These are phyloP conservation scores for Condylostylus longicornis DNA, from an alignment of 1,140 invertebrate species.

Conservation along the genomic window DNA sequence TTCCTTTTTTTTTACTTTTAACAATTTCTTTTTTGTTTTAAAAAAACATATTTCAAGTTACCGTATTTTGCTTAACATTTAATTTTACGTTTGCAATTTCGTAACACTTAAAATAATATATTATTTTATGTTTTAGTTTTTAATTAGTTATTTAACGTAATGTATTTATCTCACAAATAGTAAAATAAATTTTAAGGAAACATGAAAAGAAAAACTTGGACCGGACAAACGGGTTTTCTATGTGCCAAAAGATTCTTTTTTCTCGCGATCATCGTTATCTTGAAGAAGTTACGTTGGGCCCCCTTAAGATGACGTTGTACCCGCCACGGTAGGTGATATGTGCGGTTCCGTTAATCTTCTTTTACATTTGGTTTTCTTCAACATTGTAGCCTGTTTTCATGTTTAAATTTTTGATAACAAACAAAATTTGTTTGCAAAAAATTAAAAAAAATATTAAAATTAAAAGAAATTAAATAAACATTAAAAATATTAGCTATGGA, in stretches of 20 bases:
- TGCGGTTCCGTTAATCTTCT: constrained; percentile 74
- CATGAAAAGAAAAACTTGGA: constrained; percentile 30
- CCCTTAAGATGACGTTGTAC: constrained; percentile 13
- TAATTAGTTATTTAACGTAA: too few relatives aligned
- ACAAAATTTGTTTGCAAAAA: constrained; percentile 2
- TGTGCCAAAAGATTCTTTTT: constrained; percentile 23
- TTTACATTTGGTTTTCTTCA: constrained; percentile 85
- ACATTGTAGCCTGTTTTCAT: constrained; percentile 41
- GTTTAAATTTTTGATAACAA: too few relatives aligned
- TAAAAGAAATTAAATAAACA: too few relatives aligned
- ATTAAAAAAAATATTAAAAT: neutral
- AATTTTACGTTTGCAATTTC: too few relatives aligned
- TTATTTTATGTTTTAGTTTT: too few relatives aligned
- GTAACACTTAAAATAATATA: too few relatives aligned
- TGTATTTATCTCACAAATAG: too few relatives aligned
- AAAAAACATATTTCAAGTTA: too few relatives aligned
- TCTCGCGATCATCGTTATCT: constrained; percentile 24
- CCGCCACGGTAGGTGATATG: constrained; percentile 44
- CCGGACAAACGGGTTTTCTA: constrained; percentile 28
- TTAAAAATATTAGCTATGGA: too few relatives aligned
- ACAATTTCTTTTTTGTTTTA: too few relatives aligned
- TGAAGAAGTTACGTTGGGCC: constrained; percentile 14
- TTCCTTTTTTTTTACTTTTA: too few relatives aligned
- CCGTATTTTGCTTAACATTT: too few relatives aligned
- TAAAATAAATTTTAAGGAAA: constrained; percentile 23